These are phyloP conservation scores for Callosobruchus maculatus DNA, from an alignment of 2,888 invertebrate genomes.

Conservation along the genomic window DNA sequence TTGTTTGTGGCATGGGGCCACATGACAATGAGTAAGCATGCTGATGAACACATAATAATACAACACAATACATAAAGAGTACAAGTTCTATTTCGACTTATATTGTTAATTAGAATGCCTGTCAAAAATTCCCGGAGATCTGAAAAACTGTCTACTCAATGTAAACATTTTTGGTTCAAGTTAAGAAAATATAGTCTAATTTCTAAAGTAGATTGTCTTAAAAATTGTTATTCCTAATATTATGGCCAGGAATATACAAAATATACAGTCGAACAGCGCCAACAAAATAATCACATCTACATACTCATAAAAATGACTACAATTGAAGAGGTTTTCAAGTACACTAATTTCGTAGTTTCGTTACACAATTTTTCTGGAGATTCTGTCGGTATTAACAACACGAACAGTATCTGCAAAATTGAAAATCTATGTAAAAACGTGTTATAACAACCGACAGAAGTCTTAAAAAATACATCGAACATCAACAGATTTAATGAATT, in stretches of 20 bases:
- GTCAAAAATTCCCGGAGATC: background rate
- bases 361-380: background rate
- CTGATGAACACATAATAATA: background rate
- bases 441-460: background rate
- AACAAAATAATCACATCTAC: background rate
- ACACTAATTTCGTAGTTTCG: background rate
- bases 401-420: background rate
- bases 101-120: background rate
- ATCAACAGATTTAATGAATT: background rate
- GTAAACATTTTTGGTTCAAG: background rate
- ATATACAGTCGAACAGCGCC: background rate
- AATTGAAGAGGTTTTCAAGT: background rate
- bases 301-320: background rate
- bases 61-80: background rate
- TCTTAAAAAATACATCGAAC: background rate
- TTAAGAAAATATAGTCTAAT: background rate
- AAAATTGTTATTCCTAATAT: background rate
- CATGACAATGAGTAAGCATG: background rate
- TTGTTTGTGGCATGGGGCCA: too few species aligned
- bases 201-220: background rate
- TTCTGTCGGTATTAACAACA: background rate
- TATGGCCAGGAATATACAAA: background rate
- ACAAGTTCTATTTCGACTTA: background rate
- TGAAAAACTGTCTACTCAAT: background rate
- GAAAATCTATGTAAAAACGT: too few species aligned